These are phyloP conservation scores for Psammodynastes pulverulentus DNA, from an alignment of 2,113 vertebrate species.

Conservation along the genomic window DNA sequence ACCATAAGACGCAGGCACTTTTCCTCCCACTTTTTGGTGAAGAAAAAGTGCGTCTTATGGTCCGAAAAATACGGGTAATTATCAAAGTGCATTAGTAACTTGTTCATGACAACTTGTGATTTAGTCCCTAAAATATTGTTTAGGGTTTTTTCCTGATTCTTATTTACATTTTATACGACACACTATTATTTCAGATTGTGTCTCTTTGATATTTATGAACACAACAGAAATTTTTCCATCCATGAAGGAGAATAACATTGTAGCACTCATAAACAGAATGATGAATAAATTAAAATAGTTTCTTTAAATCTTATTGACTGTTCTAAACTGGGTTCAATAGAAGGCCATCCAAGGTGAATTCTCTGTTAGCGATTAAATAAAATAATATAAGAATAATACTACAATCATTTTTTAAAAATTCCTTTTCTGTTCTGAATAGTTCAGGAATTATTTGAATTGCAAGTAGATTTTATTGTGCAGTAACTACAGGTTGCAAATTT, in stretches of 20 bases:
- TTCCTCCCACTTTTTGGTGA: too few species aligned
- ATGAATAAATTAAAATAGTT: background rate
- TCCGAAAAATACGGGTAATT: constrained; percentile 1
- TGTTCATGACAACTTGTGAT: background rate
- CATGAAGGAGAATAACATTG: background rate
- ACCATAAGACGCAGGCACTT: too few species aligned
- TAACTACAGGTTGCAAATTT: background rate
- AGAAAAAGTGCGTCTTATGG: too few species aligned
- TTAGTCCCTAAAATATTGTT: constrained; percentile 29
- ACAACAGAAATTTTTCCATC: background rate
- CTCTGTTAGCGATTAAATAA: background rate
- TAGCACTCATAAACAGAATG: background rate
- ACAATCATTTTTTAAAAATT: background rate
- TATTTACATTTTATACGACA: constrained; percentile 11
- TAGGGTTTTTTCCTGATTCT: background rate
- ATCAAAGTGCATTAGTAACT: background rate
- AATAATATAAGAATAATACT: background rate
- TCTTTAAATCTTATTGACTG: background rate
- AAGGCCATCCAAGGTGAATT: background rate
- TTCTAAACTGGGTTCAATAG: background rate
- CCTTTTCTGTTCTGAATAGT: background rate
- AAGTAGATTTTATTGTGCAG: background rate
- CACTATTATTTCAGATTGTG: constrained; percentile 13
- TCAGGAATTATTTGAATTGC: background rate
- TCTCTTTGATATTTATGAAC: constrained; percentile 36